phyloP scores from a whole-genome alignment of 2,797 vertebrate genomes.

The Acropternis orthonyx region DNA sequence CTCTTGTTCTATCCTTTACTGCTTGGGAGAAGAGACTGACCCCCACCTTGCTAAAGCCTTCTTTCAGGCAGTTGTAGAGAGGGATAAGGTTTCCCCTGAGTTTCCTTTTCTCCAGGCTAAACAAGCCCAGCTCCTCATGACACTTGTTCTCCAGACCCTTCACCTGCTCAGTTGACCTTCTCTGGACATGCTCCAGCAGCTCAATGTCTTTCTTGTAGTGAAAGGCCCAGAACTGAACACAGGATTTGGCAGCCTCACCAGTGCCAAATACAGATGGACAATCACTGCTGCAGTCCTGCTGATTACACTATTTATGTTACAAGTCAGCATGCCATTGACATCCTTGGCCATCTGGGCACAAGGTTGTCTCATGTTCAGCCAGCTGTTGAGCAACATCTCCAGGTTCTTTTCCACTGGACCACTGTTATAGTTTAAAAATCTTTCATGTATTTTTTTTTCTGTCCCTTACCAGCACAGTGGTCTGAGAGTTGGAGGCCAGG shows the following conservation, averaged over 20 bases:
- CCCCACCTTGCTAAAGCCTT: neutral
- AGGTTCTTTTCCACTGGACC: neutral
- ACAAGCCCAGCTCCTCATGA: neutral
- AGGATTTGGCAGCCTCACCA: fast-evolving
- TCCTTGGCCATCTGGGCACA: neutral
- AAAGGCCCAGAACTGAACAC: neutral
- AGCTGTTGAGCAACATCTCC: neutral
- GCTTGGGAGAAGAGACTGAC: neutral
- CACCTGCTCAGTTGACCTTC: neutral
- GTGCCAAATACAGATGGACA: fast-evolving
- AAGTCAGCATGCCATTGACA: neutral
- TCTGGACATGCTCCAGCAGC: neutral
- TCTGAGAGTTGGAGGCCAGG: too few relatives aligned
- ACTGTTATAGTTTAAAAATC: too few relatives aligned
- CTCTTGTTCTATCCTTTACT: neutral
- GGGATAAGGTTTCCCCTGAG: neutral
- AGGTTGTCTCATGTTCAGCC: fast-evolving
- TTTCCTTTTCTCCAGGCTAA: neutral
- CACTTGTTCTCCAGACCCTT: neutral
- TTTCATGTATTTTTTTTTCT: too few relatives aligned
- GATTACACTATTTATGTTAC: neutral
- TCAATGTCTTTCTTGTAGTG: neutral
- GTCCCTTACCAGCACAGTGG: too few relatives aligned
- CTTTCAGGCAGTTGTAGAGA: neutral
- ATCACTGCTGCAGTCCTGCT: neutral